A percentile compares a stretch with the other conserved stretches of the same genome.
Evolutionary conservation across 2,797 vertebrate species (phyloP).

Genomic region (Sibirionetta formosa): DNA sequence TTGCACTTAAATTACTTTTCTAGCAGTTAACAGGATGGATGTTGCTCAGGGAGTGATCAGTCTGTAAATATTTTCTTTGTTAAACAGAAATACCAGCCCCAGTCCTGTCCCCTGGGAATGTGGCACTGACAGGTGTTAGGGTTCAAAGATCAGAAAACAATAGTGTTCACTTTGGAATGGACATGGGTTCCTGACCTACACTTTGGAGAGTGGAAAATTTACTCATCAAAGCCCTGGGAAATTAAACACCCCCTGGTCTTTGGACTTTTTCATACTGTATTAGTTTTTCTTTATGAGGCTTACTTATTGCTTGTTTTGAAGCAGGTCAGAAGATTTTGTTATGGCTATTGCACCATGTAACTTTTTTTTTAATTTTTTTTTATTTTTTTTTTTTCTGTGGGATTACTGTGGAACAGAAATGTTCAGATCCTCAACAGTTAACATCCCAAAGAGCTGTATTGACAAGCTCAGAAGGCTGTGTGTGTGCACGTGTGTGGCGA

Average conservation of each 20-base stretch:
- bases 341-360: not conserved
- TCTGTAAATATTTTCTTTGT: slow-evolving; percentile 54
- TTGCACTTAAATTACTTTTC: not conserved
- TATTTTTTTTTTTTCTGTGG: not conserved
- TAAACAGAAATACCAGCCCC: slow-evolving; percentile 30
- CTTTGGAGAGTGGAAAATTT: slow-evolving; percentile 6
- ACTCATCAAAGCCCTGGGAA: slow-evolving; percentile 31
- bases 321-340: not conserved
- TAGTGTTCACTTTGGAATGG: slow-evolving; percentile 48
- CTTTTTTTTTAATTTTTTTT: too few relatives aligned
- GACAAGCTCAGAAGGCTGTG: not conserved
- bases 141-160: slow-evolving; percentile 75
- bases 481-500: rapidly evolving
- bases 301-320: slow-evolving; percentile 3
- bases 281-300: not conserved
- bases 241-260: not conserved
- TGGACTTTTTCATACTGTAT: not conserved
- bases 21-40: slow-evolving; percentile 1
- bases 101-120: slow-evolving; percentile 40
- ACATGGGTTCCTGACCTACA: slow-evolving; percentile 34
- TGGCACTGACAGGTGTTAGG: slow-evolving; percentile 58
- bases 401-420: not conserved
- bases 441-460: not conserved
- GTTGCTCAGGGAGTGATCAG: not conserved
- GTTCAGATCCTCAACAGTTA: not conserved